These are phyloP conservation scores for Macaca mulatta DNA, from an alignment of 2,113 vertebrate species.

Conservation along the genomic window DNA sequence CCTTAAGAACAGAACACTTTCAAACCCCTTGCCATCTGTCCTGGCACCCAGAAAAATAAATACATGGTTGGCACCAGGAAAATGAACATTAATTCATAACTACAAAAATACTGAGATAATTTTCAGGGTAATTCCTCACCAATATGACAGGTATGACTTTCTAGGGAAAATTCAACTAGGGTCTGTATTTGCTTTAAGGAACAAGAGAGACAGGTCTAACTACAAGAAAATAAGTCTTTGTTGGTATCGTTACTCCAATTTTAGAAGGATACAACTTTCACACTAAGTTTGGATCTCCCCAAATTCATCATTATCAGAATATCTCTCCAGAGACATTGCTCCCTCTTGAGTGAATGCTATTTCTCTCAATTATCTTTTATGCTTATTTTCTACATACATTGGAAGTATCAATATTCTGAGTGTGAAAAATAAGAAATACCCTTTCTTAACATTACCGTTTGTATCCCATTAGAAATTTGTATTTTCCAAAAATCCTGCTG, in stretches of 20 bases:
- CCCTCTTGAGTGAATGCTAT: background rate
- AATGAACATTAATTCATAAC: background rate
- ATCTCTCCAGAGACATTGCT: background rate
- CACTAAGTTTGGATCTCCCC: background rate
- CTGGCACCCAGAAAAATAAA: background rate
- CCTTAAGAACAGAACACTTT: background rate
- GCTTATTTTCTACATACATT: background rate
- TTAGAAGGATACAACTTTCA: background rate
- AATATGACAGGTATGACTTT: background rate
- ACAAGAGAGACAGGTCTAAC: background rate
- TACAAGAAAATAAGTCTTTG: background rate
- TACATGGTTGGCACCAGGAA: background rate
- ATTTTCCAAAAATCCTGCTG: slow-evolving; percentile 4
- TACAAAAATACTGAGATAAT: background rate
- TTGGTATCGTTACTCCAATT: background rate
- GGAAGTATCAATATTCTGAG: background rate
- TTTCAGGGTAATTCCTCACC: background rate
- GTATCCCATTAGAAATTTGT: background rate
- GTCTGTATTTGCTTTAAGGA: background rate
- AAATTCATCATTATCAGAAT: background rate
- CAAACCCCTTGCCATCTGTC: background rate
- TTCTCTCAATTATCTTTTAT: background rate
- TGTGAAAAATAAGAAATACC: background rate
- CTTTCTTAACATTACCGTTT: slow-evolving; percentile 11
- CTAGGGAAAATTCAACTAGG: background rate